Evolutionary conservation across 2,888 invertebrate species (phyloP).

Genomic region (Tenthredo notha): DNA sequence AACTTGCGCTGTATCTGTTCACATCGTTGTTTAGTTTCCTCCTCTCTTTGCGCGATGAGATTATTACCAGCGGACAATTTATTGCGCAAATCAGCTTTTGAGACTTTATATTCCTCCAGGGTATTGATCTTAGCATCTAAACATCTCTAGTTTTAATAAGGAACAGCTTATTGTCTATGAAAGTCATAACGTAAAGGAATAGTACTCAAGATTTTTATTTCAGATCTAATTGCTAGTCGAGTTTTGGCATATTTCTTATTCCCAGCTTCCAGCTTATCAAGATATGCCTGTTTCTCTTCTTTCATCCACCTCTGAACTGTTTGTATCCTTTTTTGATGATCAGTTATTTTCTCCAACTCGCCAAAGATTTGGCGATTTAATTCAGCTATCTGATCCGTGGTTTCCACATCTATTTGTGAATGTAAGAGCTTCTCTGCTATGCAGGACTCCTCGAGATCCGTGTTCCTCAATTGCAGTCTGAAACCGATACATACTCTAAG

Average conservation of each 20-base stretch:
- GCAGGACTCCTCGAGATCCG: constrained; percentile 59
- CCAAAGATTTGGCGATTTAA: constrained; percentile 62
- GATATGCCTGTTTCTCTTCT: constrained; percentile 61
- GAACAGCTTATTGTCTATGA: neutral
- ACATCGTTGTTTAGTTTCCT: constrained; percentile 61
- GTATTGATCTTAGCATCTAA: constrained; percentile 70
- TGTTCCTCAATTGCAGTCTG: constrained; percentile 68
- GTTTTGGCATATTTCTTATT: constrained; percentile 64
- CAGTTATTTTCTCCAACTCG: constrained; percentile 62
- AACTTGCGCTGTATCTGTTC: constrained; percentile 65
- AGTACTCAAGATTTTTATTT: constrained; percentile 71
- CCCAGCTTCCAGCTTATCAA: constrained; percentile 59
- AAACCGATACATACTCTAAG: neutral
- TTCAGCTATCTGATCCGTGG: constrained; percentile 63
- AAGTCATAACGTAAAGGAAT: constrained; percentile 29
- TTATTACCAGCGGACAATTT: constrained; percentile 63
- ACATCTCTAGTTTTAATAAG: constrained; percentile 1
- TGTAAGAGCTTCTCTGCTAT: constrained; percentile 57
- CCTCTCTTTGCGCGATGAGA: constrained; percentile 60
- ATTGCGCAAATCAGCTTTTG: constrained; percentile 61
- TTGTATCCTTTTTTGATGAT: constrained; percentile 57
- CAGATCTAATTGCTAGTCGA: constrained; percentile 63
- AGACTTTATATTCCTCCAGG: constrained; percentile 70
- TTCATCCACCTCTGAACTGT: constrained; percentile 58
- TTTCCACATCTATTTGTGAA: constrained; percentile 60